phyloP scores from a whole-genome alignment of 1,140 invertebrate species.

The Megalopta genalis region DNA sequence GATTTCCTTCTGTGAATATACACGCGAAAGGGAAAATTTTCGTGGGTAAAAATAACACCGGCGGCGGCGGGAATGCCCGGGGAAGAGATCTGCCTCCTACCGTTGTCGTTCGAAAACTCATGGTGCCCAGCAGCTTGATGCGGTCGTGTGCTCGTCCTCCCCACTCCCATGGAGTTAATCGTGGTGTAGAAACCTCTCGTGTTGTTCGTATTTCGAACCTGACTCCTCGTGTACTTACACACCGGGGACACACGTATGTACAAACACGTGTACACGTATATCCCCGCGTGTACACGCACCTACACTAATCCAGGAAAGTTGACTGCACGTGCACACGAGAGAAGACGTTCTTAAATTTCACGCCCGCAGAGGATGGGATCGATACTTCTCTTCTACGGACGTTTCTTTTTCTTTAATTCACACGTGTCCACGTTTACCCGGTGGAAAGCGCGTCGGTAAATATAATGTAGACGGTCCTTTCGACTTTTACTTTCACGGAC shows the following conservation, averaged over 20 bases:
- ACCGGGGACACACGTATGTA: background rate
- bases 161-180: slow-evolving; percentile 36
- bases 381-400: background rate
- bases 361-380: background rate
- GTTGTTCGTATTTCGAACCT: slow-evolving; percentile 47
- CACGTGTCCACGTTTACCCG: background rate
- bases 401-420: background rate
- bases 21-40: slow-evolving; percentile 9
- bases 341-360: slow-evolving; percentile 14
- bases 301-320: slow-evolving; percentile 28
- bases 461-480: background rate
- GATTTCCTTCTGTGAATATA: background rate
- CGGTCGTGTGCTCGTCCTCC: slow-evolving; percentile 46
- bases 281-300: no score
- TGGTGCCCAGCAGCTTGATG: slow-evolving; percentile 54
- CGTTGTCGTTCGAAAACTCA: slow-evolving; percentile 67
- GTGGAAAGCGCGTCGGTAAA: background rate
- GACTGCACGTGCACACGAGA: background rate
- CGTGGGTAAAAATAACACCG: slow-evolving; percentile 11
- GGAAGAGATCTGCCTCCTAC: slow-evolving; percentile 53
- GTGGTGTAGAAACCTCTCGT: slow-evolving; percentile 43
- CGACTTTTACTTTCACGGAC: background rate
- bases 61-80: background rate
- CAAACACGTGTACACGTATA: background rate
- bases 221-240: slow-evolving; percentile 30